Evolutionary conservation across 2,888 invertebrate species (phyloP), one percentile per base, ranked within the genome.

Genomic region (Pachycephus smyrnensis): DNA sequence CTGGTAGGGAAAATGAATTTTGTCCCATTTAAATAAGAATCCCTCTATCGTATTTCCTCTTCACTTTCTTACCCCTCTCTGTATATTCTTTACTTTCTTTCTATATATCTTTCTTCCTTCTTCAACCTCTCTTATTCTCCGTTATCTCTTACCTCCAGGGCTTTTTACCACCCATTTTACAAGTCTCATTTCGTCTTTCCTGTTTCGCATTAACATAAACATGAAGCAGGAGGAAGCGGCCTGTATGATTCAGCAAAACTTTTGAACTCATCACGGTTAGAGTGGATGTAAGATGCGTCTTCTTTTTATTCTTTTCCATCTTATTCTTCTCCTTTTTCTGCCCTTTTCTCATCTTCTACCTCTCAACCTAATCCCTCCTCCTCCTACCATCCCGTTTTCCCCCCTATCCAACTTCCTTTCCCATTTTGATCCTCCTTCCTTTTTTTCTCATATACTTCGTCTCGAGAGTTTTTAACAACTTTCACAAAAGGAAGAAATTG

Each of bases 191-290:
- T 75, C 74, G 55, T 55, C 55, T 55, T 55, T 55, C 55, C 55
- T 55, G 55, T 55, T 55, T 55, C 55, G 32, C 71, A 76, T 80
- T 80, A 80, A 80, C 80, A 80, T 81, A 81, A 80, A 80, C 80
- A 80, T 75, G 81, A 80, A 74, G 75, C 73, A 36, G 35, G 15
- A 37, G 76, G 33, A 73, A 55, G 73, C 73, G 36, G 78, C 75
- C 68, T 69, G 71, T 68, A 74, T 74, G 74, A 74, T 55, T 68
- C 37, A 77, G 55, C 80, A 76, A 79, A 77, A 76, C 40, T 36
- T 77, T 78, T 73, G 35, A 74, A 74, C 74, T 74, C 74, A 74
- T 74, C 74, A 33, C 74, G 74, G n/a, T 11, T 15, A 23, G 74
- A 74, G 74, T 74, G 36, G 74, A 74, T 74, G 74, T 74, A 74